A percentile compares a stretch with the other conserved stretches of the same genome.
Evolutionary conservation across 2,888 invertebrate species (phyloP).

Genomic region (Dasypogon diadema): DNA sequence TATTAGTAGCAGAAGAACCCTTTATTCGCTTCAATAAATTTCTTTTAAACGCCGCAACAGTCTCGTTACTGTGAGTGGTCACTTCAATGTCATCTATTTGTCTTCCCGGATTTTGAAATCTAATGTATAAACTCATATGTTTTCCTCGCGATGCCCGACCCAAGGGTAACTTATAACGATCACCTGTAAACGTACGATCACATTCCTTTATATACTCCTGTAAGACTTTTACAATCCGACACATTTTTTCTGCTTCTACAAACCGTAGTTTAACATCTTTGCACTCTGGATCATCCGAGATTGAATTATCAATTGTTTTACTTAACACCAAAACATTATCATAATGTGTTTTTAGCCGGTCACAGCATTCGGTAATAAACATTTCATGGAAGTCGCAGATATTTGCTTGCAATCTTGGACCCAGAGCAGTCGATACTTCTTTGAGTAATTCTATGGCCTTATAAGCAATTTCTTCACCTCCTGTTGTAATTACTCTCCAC

Average conservation of each 20-base stretch:
- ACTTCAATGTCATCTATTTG: constrained; percentile 93
- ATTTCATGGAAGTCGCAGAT: constrained; percentile 89
- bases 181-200: constrained; percentile 88
- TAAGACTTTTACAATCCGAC: constrained; percentile 92
- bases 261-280: constrained; percentile 66
- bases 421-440: constrained; percentile 94
- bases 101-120: constrained; percentile 89
- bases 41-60: constrained; percentile 85
- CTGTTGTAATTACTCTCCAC: constrained; percentile 92
- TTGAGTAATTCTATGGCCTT: constrained; percentile 92
- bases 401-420: constrained; percentile 84
- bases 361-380: constrained; percentile 92
- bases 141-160: constrained; percentile 89
- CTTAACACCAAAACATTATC: constrained; percentile 78
- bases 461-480: constrained; percentile 91
- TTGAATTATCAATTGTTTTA: constrained; percentile 61
- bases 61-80: constrained; percentile 94
- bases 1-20: constrained; percentile 74
- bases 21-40: constrained; percentile 74
- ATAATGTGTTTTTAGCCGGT: constrained; percentile 86
- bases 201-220: constrained; percentile 96
- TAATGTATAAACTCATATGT: constrained; percentile 86
- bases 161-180: constrained; percentile 89
- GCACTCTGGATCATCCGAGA: constrained; percentile 61
- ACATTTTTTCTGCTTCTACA: constrained; percentile 85